A percentile compares a stretch with the other conserved stretches of the same genome.
Evolutionary conservation across 2,797 vertebrate species (phyloP).

Genomic region (Lerista edwardsae): DNA sequence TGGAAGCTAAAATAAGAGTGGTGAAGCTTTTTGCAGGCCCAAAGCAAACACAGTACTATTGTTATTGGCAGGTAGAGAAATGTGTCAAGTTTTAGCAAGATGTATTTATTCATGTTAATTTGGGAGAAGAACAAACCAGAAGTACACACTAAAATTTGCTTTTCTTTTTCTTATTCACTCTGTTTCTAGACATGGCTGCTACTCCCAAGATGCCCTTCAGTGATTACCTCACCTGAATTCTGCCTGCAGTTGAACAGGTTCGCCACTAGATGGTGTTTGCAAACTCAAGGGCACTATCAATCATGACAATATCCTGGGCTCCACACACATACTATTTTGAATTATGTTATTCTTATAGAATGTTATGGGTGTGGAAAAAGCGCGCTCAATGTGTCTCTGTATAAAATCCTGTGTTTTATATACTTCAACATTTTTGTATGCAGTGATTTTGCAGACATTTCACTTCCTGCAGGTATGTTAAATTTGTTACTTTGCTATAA

Average conservation of each 20-base stretch:
- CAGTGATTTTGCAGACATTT: background rate
- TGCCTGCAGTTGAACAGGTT: background rate
- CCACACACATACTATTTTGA: background rate
- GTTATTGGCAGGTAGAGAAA: rapidly evolving
- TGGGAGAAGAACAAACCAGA: rapidly evolving
- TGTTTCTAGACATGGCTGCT: slow-evolving; percentile 53
- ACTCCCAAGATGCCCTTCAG: slow-evolving; percentile 57
- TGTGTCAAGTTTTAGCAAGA: rapidly evolving
- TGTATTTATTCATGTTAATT: rapidly evolving
- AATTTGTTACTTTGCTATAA: background rate
- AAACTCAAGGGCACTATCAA: background rate
- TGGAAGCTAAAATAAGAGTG: background rate
- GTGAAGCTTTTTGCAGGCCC: background rate
- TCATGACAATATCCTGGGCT: background rate
- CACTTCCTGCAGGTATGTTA: background rate
- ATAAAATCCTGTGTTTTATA: background rate
- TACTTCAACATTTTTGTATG: background rate
- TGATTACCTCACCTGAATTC: background rate
- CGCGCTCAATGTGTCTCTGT: background rate
- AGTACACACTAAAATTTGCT: rapidly evolving
- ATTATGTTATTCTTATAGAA: slow-evolving; percentile 22
- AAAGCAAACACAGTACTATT: rapidly evolving
- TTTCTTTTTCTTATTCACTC: background rate
- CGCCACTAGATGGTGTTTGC: slow-evolving; percentile 58
- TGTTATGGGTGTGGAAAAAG: background rate